Conservation (phyloP, 1,140 invertebrate species). For the Bacillus rossius region DNA sequence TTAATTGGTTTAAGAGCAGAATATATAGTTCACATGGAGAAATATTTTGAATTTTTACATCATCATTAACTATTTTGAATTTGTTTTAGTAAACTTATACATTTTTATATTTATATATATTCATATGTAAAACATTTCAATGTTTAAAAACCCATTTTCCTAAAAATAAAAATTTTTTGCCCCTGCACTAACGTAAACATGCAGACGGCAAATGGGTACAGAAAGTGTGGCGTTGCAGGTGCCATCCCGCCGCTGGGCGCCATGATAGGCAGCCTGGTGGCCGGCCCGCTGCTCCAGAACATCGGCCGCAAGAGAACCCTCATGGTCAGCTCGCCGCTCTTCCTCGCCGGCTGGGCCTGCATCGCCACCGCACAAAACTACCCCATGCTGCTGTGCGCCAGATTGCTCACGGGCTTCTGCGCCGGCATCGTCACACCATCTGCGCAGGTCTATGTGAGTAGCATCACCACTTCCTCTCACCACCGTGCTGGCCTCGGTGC, state of each 20-base stretch:
- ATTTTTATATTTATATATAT: too few relatives aligned
- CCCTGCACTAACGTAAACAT: too few relatives aligned
- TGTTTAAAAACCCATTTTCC: too few relatives aligned
- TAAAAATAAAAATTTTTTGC: too few relatives aligned
- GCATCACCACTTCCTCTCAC: too few relatives aligned
- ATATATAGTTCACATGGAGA: too few relatives aligned
- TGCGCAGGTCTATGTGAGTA: slow-evolving; percentile 54
- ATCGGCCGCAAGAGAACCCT: slow-evolving; percentile 39
- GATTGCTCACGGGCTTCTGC: slow-evolving; percentile 52
- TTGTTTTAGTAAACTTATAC: too few relatives aligned
- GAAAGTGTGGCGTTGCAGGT: slow-evolving; percentile 37
- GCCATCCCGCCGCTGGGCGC: slow-evolving; percentile 48
- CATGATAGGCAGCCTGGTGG: slow-evolving; percentile 44
- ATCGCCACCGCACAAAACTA: slow-evolving; percentile 43
- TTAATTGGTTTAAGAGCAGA: too few relatives aligned
- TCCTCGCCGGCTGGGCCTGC: slow-evolving; percentile 47
- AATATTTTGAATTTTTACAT: too few relatives aligned
- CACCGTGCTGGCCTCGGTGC: background rate
- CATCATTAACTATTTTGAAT: too few relatives aligned
- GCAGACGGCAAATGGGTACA: too few relatives aligned
- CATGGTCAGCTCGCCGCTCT: slow-evolving; percentile 41
- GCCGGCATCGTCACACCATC: slow-evolving; percentile 54
- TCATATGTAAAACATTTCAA: too few relatives aligned
- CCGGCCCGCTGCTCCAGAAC: slow-evolving; percentile 45
- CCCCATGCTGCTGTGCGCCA: slow-evolving; percentile 44